Evolutionary conservation across 2,888 invertebrate species (phyloP), one percentile per base, ranked within the genome.

Genomic region (Cataglyphis livida): DNA sequence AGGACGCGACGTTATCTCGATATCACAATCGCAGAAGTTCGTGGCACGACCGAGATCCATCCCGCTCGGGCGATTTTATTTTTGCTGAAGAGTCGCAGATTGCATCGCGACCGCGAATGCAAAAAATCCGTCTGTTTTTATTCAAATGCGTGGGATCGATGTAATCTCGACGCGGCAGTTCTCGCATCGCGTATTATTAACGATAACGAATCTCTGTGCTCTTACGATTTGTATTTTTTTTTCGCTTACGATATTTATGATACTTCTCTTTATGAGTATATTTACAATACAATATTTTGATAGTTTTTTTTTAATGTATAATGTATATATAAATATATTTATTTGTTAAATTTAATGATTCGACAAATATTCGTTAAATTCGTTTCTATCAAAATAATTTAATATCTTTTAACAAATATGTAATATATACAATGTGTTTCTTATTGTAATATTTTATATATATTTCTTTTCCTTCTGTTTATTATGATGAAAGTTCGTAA

Each of bases 121-220:
- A 57, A 59, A 76, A 76, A 57, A 41, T 76, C 51, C 54, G 2
- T 48, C 54, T n/a, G 68, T 76, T 61, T 76, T 76, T 76, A 66
- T 76, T 57, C 76, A 68, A 66, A 76, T 76, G 66, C 76, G 54
- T 76, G 76, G 76, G 76, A 68, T 76, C 41, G 76, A 76, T 66
- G 66, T 57, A 76, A 76, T 76, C 76, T 76, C 48, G 54, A 25
- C 66, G 51, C 32, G 64, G 51, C 9, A n/a, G 76, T 51, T 76
- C 54, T n/a, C 68, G 68, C 76, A 41, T 76, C 54, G 65, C 54
- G 54, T 57, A 76, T 65, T 64, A 64, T 66, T 76, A 68, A 41
- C 74, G 76, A 76, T 76, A 66, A 76, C 68, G 41, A 66, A 66
- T 68, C 68, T 41, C 32, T 25, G 32, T 15, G 18, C 41, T 38